Conservation (phyloP, 2,797 vertebrate species). For the Fistularia commersonii region DNA sequence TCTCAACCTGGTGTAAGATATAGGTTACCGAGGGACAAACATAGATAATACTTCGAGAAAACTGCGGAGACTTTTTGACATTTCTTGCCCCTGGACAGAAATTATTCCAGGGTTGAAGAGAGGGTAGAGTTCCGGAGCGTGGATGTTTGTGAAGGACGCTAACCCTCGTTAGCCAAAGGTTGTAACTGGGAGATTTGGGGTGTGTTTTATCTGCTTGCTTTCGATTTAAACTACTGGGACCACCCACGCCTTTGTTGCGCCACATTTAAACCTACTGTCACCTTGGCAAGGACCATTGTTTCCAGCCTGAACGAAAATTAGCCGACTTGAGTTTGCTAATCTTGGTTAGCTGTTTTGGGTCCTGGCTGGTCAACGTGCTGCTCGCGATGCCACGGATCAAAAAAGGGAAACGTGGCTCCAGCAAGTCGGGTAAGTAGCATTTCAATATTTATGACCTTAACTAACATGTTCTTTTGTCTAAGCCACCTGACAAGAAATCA, state of each 20-base stretch:
- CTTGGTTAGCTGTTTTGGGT: slow-evolving; percentile 37
- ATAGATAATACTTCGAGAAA: slow-evolving; percentile 71
- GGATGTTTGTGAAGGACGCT: slow-evolving; percentile 14
- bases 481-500: no score
- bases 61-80: neutral
- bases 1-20: slow-evolving; percentile 70
- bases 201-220: neutral
- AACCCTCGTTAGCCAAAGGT: slow-evolving; percentile 16
- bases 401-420: slow-evolving; percentile 76
- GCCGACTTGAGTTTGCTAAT: slow-evolving; percentile 33
- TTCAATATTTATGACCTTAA: no score
- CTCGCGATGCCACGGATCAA: slow-evolving; percentile 76
- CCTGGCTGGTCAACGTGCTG: slow-evolving; percentile 5
- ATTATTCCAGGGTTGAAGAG: slow-evolving; percentile 6
- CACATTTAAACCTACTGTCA: neutral
- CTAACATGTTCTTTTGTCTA: no score
- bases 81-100: slow-evolving; percentile 8
- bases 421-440: slow-evolving; percentile 69
- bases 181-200: slow-evolving; percentile 26
- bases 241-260: neutral
- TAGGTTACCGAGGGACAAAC: slow-evolving; percentile 72
- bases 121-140: slow-evolving; percentile 22
- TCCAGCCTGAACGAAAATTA: slow-evolving; percentile 1
- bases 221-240: neutral
- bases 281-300: neutral